phyloP scores from a whole-genome alignment of 92 coral and sea anemone genomes.

The Epizoanthus scotinus region DNA sequence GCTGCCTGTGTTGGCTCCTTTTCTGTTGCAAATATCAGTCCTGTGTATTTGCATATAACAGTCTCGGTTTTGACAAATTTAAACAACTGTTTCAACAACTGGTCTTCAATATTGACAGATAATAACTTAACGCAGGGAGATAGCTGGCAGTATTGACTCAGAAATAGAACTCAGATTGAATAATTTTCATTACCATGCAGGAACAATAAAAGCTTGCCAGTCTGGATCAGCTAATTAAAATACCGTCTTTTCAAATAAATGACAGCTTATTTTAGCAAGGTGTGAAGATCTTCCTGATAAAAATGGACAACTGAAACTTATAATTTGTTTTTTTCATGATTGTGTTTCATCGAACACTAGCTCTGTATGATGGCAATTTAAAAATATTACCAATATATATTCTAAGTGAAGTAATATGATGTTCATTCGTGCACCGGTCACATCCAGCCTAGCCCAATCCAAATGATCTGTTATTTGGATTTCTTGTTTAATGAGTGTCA shows the following conservation, averaged over 20 bases:
- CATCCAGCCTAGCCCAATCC: no score
- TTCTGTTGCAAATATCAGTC: neutral
- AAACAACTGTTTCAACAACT: slow-evolving; percentile 3
- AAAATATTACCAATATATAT: no score
- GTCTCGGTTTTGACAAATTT: neutral
- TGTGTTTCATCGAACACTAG: no score
- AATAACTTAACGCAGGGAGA: slow-evolving; percentile 15
- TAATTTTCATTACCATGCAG: slow-evolving; percentile 19
- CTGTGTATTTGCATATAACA: slow-evolving; percentile 15
- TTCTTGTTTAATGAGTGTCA: no score
- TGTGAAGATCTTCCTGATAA: neutral
- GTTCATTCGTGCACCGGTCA: no score
- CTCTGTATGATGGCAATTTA: no score
- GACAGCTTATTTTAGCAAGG: slow-evolving; percentile 10
- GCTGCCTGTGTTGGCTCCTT: no score
- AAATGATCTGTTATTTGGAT: no score
- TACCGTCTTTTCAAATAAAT: neutral
- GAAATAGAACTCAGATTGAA: neutral
- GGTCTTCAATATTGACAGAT: slow-evolving; percentile 6
- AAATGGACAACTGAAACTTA: neutral
- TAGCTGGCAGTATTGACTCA: slow-evolving; percentile 9
- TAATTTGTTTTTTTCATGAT: no score
- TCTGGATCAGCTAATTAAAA: slow-evolving; percentile 12
- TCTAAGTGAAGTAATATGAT: no score
- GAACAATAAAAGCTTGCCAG: neutral